Percentiles rank a stretch among this genome's conserved stretches.
Evolutionary conservation across 2,888 invertebrate genomes (phyloP).

Genomic region (Amphimallon solstitiale): DNA sequence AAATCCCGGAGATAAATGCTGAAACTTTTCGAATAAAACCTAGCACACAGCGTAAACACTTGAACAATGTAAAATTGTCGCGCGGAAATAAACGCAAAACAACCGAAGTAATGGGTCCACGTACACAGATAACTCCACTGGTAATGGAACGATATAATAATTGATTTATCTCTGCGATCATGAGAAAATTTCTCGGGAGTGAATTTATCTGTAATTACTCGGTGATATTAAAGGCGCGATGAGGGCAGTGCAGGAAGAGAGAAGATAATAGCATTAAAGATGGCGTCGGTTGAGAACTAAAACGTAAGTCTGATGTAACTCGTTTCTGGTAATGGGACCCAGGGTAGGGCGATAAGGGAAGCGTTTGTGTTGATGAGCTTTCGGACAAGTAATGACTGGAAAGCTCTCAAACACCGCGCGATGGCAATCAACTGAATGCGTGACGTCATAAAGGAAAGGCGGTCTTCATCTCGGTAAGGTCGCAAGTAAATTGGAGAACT

Average conservation of each 20-base stretch:
- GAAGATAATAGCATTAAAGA: slow-evolving; percentile 17
- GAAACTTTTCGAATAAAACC: slow-evolving; percentile 27
- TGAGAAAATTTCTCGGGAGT: no score
- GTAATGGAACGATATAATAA: no score
- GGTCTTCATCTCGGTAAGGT: slow-evolving; percentile 44
- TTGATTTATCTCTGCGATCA: no score
- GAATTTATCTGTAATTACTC: neutral
- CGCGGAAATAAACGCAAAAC: neutral
- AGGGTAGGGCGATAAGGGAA: slow-evolving; percentile 47
- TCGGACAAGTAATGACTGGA: slow-evolving; percentile 59
- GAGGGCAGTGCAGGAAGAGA: neutral
- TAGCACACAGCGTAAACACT: neutral
- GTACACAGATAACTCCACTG: no score
- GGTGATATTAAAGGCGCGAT: neutral
- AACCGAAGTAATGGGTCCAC: no score
- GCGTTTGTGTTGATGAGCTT: slow-evolving; percentile 59
- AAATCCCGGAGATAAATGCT: slow-evolving; percentile 15
- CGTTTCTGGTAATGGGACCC: slow-evolving; percentile 11
- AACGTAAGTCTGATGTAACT: slow-evolving; percentile 20
- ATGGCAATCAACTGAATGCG: slow-evolving; percentile 64
- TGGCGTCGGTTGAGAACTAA: neutral
- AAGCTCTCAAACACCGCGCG: slow-evolving; percentile 54
- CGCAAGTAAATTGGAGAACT: slow-evolving; percentile 44
- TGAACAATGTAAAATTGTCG: slow-evolving; percentile 18
- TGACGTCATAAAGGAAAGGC: slow-evolving; percentile 60